phyloP scores from a whole-genome alignment of 1,140 invertebrate genomes.

The Calephelis virginiensis region DNA sequence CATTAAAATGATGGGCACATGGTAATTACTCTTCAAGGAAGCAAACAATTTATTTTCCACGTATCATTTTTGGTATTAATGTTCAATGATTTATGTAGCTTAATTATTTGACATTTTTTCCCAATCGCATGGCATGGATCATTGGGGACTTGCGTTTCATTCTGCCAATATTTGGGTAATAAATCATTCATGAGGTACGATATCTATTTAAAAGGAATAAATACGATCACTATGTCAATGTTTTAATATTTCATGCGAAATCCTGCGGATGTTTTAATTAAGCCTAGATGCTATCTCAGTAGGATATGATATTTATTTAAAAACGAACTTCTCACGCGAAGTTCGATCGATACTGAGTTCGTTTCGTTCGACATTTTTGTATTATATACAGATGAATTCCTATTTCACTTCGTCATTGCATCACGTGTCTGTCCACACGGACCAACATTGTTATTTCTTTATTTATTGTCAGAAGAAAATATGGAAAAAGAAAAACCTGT shows the following conservation, averaged over 20 bases:
- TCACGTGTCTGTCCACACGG: too few relatives aligned
- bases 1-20: neutral
- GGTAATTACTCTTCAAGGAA: neutral
- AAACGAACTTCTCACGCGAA: too few relatives aligned
- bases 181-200: conserved; percentile 25
- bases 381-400: too few relatives aligned
- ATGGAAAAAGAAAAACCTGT: too few relatives aligned
- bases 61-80: neutral
- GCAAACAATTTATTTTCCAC: conserved; percentile 3
- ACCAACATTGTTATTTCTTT: too few relatives aligned
- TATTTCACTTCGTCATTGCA: too few relatives aligned
- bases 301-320: too few relatives aligned
- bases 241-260: neutral
- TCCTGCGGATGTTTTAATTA: neutral
- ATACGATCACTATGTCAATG: conserved; percentile 3
- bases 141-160: conserved; percentile 24
- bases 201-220: conserved; percentile 11
- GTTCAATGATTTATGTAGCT: conserved; percentile 21
- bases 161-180: conserved; percentile 28
- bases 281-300: neutral
- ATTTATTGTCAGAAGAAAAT: too few relatives aligned
- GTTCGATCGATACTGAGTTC: too few relatives aligned
- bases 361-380: too few relatives aligned
- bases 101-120: conserved; percentile 25
- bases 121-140: conserved; percentile 17